Percentiles rank a stretch among this genome's conserved stretches.
Conservation (phyloP, 2,113 vertebrate genomes). For the Thymallus thymallus region DNA sequence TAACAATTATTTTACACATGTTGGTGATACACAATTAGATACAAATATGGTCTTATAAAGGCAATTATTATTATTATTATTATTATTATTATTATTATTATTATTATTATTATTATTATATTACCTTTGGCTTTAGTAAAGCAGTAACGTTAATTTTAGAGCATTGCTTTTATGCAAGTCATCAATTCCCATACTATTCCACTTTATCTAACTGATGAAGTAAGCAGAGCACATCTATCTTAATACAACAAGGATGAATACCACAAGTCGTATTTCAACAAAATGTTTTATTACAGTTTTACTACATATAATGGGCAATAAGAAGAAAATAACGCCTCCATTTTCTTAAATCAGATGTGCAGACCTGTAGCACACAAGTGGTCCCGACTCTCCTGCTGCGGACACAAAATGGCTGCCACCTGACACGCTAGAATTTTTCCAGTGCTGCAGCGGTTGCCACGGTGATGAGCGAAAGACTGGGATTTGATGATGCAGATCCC, state of each 20-base stretch:
- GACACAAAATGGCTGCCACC: constrained; percentile 44
- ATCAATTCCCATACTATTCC: too few relatives aligned
- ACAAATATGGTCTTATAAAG: too few relatives aligned
- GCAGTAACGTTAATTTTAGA: too few relatives aligned
- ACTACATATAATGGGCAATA: too few relatives aligned
- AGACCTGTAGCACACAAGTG: constrained; percentile 12
- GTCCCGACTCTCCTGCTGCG: constrained; percentile 9
- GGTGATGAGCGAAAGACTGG: constrained; percentile 32
- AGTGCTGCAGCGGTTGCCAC: constrained; percentile 45
- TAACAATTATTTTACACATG: background rate
- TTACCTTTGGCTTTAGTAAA: too few relatives aligned
- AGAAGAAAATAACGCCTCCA: constrained; percentile 26
- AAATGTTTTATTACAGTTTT: background rate
- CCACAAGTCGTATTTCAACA: background rate
- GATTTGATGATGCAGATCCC: constrained; percentile 26
- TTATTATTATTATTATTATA: too few relatives aligned
- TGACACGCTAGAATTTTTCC: constrained; percentile 15
- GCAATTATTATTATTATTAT: too few relatives aligned
- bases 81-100: too few relatives aligned
- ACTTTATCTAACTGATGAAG: too few relatives aligned
- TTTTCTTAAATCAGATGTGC: constrained; percentile 20
- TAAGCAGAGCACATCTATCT: too few relatives aligned
- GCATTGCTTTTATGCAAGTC: too few relatives aligned
- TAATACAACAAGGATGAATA: background rate
- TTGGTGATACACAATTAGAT: background rate